These are phyloP conservation scores for Drosophila siamana DNA, from an alignment of 2,888 invertebrate genomes.

Conservation along the genomic window DNA sequence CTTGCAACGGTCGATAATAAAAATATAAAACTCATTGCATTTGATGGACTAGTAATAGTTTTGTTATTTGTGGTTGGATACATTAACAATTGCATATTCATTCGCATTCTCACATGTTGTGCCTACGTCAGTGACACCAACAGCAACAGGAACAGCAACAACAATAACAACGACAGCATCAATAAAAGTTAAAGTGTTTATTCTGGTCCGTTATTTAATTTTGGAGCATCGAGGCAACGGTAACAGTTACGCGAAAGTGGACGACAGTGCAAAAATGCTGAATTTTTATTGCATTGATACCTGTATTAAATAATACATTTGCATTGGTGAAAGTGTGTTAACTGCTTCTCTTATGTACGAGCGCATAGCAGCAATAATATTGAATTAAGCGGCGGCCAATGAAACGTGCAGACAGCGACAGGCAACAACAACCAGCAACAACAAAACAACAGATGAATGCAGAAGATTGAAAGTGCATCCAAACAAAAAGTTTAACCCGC, in stretches of 20 bases:
- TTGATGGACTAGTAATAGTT: conserved; percentile 17
- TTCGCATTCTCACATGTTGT: conserved; percentile 7
- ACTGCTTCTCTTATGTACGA: conserved; percentile 59
- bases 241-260: conserved; percentile 57
- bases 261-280: conserved; percentile 49
- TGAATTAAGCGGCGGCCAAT: conserved; percentile 55
- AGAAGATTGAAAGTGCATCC: conserved; percentile 43
- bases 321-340: conserved; percentile 77
- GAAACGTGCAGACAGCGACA: conserved; percentile 43
- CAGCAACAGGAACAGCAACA: too few species aligned
- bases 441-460: conserved; percentile 13
- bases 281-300: conserved; percentile 47
- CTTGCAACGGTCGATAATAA: conserved; percentile 22
- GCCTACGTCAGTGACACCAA: background rate
- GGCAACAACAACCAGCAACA: conserved; percentile 4
- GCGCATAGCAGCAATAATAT: conserved; percentile 35
- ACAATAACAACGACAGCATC: background rate
- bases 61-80: conserved; percentile 17
- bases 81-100: conserved; percentile 19
- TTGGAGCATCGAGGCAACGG: conserved; percentile 36
- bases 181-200: conserved; percentile 27
- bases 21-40: conserved; percentile 14
- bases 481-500: conserved; percentile 22
- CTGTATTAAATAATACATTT: conserved; percentile 71
- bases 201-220: conserved; percentile 32